A percentile compares a stretch with the other conserved stretches of the same genome.
phyloP scores from a whole-genome alignment of 2,113 vertebrate species.

The Sphaerodactylus townsendi region DNA sequence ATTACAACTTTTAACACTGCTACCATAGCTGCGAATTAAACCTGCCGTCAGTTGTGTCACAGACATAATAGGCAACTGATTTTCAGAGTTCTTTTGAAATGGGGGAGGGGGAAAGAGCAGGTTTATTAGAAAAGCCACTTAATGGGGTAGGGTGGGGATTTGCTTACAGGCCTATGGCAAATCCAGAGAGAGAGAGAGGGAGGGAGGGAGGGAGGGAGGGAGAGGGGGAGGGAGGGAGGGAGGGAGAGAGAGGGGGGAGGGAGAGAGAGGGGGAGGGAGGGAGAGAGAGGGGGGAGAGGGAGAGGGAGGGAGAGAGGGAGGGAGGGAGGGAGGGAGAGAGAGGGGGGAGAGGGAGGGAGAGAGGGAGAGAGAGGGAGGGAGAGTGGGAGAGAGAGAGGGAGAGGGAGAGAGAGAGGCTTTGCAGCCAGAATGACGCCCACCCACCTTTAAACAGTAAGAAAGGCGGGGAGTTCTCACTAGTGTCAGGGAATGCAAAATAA shows the following conservation, averaged over 20 bases:
- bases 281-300: no score
- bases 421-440: slow-evolving; percentile 56
- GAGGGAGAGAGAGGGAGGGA: no score
- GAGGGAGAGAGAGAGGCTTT: background rate
- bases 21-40: slow-evolving; percentile 66
- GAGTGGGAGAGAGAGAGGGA: no score
- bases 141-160: slow-evolving; percentile 25
- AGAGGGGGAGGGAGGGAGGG: no score
- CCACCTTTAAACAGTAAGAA: slow-evolving; percentile 46
- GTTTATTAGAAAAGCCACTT: slow-evolving; percentile 50
- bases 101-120: slow-evolving; percentile 44
- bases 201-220: no score
- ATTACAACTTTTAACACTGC: slow-evolving; percentile 65
- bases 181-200: background rate
- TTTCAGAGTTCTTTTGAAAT: slow-evolving; percentile 53
- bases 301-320: no score
- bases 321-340: no score
- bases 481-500: slow-evolving; percentile 34
- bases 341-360: no score
- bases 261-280: no score
- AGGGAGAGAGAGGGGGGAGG: no score
- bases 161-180: slow-evolving; percentile 41
- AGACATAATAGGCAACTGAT: slow-evolving; percentile 67
- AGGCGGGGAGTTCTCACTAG: slow-evolving; percentile 50
- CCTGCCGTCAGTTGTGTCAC: slow-evolving; percentile 69